A percentile compares a stretch with the other conserved stretches of the same genome.
These are phyloP conservation scores for Dysmachus trigonus DNA, from an alignment of 2,888 invertebrate genomes.

Conservation along the genomic window DNA sequence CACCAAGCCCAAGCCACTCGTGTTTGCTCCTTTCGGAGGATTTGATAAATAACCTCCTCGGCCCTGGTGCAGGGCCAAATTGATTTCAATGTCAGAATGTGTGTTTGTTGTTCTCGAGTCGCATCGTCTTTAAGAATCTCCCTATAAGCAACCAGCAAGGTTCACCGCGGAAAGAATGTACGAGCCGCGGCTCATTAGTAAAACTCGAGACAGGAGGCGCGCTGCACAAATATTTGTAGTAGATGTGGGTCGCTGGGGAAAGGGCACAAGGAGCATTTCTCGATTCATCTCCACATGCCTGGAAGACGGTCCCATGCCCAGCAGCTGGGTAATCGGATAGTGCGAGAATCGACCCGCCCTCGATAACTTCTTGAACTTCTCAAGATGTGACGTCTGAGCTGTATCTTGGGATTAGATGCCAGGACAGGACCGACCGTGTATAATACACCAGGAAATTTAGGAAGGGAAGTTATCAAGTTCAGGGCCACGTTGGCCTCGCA, in stretches of 20 bases:
- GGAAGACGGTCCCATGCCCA: background rate
- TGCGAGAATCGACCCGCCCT: background rate
- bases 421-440: too few species aligned
- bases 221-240: background rate
- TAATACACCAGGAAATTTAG: background rate
- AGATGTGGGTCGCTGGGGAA: background rate
- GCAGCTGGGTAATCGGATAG: background rate
- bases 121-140: background rate
- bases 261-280: background rate
- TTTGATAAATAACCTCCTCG: constrained; percentile 35
- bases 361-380: constrained; percentile 18
- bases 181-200: background rate
- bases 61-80: background rate
- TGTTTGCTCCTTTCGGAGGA: constrained; percentile 25
- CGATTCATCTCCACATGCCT: background rate
- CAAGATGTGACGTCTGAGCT: constrained; percentile 15
- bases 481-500: background rate
- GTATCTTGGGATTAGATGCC: constrained; percentile 1
- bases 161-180: background rate
- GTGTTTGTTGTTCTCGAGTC: background rate
- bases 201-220: background rate
- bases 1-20: background rate
- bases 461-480: background rate
- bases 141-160: background rate
- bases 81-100: constrained; percentile 40